Base-by-base conservation (phyloP, 2,113 vertebrate species). In the Electrona antarctica region DNA sequence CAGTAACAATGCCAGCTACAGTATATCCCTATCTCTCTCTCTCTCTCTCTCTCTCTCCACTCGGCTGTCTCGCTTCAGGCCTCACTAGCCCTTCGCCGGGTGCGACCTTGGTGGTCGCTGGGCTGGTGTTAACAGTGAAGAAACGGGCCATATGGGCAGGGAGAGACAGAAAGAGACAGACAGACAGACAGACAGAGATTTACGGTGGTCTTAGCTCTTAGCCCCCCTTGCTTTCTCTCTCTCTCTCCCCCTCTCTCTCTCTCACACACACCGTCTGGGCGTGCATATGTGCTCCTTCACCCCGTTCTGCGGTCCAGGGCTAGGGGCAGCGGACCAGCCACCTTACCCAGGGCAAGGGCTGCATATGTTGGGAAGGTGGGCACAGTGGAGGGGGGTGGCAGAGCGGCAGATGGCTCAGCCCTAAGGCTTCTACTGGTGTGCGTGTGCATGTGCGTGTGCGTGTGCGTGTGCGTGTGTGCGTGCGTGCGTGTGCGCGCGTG, bases 271-370 rank as follows among this genome's bases (percentile, higher is more conserved):
- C 84, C 76, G 87, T 87, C 89, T 87, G 89, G 79, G 83, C 84
- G 48, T 78, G 59, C 89, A 87, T 87, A 85, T 88, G 87, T 85
- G 81, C 85, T 82, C 81, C 85, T 83, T 84, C 81, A 80, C 79
- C 78, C 84, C 65, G 61, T 60, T 79, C 85, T 85, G 72, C 81
- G 84, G 86, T 84, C 83, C 64, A 3, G 64, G 85, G 75, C 83
- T 33, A 15, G 45, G 87, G 87, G 85, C 87, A 80, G 84, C 83
- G 83, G 79, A 85, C 89, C 84, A 61, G 84, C 83, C 87, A 86
- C 88, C 87, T 89, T 78, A 91, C 90, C 86, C 87, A 90, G 90
- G 88, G 90, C 87, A 88, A 90, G 86, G 85, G 83, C 90, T 90
- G 86, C 90, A 91, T 91, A 90, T 91, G 88, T 81, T 86, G 85